phyloP scores from a whole-genome alignment of 2,888 invertebrate genomes.

The Caenorhabditis doughertyi region DNA sequence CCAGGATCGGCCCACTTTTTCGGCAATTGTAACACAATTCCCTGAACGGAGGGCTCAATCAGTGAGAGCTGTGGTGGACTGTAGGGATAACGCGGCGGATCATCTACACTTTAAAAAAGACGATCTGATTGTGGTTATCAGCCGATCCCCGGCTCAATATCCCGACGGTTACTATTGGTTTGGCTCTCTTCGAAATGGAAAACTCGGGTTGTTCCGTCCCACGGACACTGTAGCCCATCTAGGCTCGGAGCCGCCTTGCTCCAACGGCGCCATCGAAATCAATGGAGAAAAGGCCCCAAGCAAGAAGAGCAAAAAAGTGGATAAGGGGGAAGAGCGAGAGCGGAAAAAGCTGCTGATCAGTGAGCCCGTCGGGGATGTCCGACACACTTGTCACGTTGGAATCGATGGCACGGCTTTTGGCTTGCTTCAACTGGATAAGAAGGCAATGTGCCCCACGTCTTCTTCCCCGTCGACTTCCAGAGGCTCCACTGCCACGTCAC shows the following conservation, averaged over 20 bases:
- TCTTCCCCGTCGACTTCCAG: constrained; percentile 66
- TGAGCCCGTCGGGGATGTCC: constrained; percentile 95
- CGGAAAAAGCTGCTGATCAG: constrained; percentile 88
- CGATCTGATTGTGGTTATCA: constrained; percentile 94
- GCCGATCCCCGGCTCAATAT: constrained; percentile 86
- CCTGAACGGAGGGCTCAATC: constrained; percentile 88
- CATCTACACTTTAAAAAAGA: constrained; percentile 91
- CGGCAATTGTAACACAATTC: constrained; percentile 86
- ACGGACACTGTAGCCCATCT: constrained; percentile 72
- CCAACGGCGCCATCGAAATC: constrained; percentile 44
- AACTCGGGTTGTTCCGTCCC: constrained; percentile 69
- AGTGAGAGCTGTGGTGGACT: constrained; percentile 90
- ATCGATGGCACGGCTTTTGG: constrained; percentile 98
- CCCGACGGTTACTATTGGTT: constrained; percentile 88
- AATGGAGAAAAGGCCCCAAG: constrained; percentile 30
- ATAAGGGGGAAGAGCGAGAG: constrained; percentile 70
- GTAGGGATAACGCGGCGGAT: constrained; percentile 86
- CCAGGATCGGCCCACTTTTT: constrained; percentile 91
- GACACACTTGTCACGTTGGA: constrained; percentile 97
- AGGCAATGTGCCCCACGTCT: constrained; percentile 72
- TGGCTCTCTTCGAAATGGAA: constrained; percentile 91
- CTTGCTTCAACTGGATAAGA: constrained; percentile 87
- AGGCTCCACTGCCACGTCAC: constrained; percentile 38
- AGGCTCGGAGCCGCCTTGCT: constrained; percentile 62
- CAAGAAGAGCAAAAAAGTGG: constrained; percentile 65